Conservation (phyloP, 2,888 invertebrate species). For the Cheilosia scutellata region DNA sequence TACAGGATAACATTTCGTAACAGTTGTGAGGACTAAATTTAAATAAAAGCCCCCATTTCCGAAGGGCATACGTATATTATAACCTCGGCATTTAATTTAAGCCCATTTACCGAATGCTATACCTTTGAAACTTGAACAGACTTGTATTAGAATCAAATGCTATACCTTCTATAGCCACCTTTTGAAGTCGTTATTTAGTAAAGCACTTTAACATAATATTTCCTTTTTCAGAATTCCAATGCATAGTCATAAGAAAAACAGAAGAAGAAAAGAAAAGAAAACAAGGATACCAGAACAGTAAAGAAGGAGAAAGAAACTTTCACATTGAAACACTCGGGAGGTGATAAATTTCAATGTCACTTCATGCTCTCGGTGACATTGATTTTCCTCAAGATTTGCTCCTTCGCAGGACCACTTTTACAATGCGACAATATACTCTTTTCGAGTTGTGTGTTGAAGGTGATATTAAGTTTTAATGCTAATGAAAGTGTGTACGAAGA, state of each 20-base stretch:
- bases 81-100: constrained; percentile 65
- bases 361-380: constrained; percentile 62
- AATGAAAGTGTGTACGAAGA: constrained; percentile 67
- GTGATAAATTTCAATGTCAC: constrained; percentile 73
- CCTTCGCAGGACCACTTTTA: constrained; percentile 11
- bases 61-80: constrained; percentile 23
- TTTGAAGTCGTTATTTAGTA: constrained; percentile 2
- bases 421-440: constrained; percentile 9
- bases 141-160: constrained; percentile 58
- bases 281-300: neutral
- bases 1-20: constrained; percentile 53
- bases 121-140: constrained; percentile 61
- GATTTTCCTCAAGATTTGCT: constrained; percentile 64
- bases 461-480: constrained; percentile 72
- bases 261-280: constrained; percentile 4
- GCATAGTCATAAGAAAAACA: constrained; percentile 23
- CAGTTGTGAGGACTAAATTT: constrained; percentile 55
- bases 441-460: constrained; percentile 31
- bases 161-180: neutral
- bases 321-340: constrained; percentile 40
- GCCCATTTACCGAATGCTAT: constrained; percentile 61
- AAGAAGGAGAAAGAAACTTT: constrained; percentile 37
- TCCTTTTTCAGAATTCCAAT: constrained; percentile 48
- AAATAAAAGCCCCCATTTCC: constrained; percentile 39
- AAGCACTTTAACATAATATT: constrained; percentile 24